Conservation (phyloP, 2,797 vertebrate species). For the Halcyon badia region DNA sequence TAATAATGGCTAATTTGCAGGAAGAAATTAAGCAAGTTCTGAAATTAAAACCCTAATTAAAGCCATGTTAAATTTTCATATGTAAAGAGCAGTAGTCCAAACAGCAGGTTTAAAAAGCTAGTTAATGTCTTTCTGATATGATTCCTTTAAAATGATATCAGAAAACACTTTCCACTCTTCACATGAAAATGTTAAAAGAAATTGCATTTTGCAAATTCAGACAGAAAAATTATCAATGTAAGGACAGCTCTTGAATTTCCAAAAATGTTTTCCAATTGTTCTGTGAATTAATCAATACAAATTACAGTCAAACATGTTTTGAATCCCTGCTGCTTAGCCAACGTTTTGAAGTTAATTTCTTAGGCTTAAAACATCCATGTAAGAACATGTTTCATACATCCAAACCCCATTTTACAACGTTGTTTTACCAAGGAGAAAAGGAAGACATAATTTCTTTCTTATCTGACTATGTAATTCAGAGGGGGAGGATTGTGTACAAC, state of each 20-base stretch:
- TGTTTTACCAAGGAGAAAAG: not conserved
- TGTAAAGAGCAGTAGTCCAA: not conserved
- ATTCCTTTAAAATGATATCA: not conserved
- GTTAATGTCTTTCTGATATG: not conserved
- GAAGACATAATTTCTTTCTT: not conserved
- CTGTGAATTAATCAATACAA: not conserved
- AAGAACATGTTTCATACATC: not conserved
- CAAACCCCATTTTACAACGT: not conserved
- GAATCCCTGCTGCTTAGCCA: not conserved
- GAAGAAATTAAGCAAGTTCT: not conserved
- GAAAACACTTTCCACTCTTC: not conserved
- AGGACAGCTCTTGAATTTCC: not conserved
- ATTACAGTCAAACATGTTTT: not conserved
- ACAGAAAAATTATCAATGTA: not conserved
- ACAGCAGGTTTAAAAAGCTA: not conserved
- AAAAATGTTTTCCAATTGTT: not conserved
- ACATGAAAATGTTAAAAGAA: not conserved
- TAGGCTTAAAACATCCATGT: not conserved
- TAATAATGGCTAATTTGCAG: not conserved
- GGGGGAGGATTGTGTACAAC: not conserved
- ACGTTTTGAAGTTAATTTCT: not conserved
- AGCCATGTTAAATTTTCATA: not conserved
- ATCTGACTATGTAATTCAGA: not conserved
- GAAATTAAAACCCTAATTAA: constrained; percentile 8
- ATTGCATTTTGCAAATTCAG: not conserved